phyloP scores from a whole-genome alignment of 2,797 vertebrate genomes.

The Acipenser transmontanus region DNA sequence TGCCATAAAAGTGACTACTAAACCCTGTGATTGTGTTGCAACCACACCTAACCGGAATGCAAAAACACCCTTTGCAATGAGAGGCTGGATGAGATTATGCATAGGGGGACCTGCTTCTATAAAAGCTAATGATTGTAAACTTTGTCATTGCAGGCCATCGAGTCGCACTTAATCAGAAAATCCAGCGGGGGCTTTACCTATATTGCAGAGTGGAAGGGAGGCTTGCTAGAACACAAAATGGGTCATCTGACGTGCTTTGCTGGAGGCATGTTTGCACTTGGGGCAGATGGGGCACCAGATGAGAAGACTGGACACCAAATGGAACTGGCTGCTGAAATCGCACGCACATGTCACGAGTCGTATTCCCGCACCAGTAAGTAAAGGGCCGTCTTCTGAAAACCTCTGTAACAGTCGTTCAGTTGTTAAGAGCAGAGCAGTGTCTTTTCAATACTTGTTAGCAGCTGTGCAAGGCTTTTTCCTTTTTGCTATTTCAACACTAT shows the following conservation, averaged over 20 bases:
- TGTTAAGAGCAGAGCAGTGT: too few relatives aligned
- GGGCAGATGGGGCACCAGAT: conserved; percentile 76
- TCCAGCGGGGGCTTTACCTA: conserved; percentile 85
- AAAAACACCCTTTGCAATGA: too few relatives aligned
- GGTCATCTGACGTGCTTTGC: conserved; percentile 95
- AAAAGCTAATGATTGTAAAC: too few relatives aligned
- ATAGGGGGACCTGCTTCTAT: too few relatives aligned
- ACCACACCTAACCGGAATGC: too few relatives aligned
- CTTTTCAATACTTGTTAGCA: neutral
- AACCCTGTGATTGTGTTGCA: too few relatives aligned
- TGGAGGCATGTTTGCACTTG: conserved; percentile 93
- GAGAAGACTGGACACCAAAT: conserved; percentile 85
- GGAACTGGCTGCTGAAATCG: conserved; percentile 88
- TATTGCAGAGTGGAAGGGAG: conserved; percentile 96
- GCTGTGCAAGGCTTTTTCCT: neutral
- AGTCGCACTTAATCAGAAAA: conserved; percentile 87
- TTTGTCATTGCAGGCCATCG: conserved; percentile 70
- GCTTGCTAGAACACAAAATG: conserved; percentile 96
- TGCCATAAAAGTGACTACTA: too few relatives aligned
- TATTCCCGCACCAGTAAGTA: conserved; percentile 84
- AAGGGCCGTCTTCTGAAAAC: neutral
- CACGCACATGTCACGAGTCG: conserved; percentile 90
- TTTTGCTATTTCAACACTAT: neutral
- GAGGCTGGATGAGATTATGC: too few relatives aligned
- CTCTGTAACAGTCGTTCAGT: too few relatives aligned